Conservation (phyloP, 2,113 vertebrate genomes). For the Lathamus discolor region DNA sequence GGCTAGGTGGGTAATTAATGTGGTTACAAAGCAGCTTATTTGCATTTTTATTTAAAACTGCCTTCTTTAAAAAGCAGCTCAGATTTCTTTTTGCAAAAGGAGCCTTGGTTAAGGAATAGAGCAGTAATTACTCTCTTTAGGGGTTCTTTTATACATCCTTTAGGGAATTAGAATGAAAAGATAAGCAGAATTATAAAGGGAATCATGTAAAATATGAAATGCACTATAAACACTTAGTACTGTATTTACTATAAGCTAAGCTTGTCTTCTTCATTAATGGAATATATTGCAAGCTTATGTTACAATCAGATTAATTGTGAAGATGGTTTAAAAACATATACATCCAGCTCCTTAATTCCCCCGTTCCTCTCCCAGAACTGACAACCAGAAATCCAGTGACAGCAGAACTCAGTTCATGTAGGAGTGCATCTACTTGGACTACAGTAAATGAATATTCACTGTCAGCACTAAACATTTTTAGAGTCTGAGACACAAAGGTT, state of each 20-base stretch:
- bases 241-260: slow-evolving; percentile 80
- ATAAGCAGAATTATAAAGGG: slow-evolving; percentile 99
- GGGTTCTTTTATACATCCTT: slow-evolving; percentile 91
- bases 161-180: slow-evolving; percentile 89
- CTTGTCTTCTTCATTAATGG: slow-evolving; percentile 77
- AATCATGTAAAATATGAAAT: slow-evolving; percentile 93
- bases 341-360: slow-evolving; percentile 39
- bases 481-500: neutral
- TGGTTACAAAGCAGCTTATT: slow-evolving; percentile 98
- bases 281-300: slow-evolving; percentile 74
- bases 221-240: slow-evolving; percentile 84
- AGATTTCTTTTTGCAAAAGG: slow-evolving; percentile 83
- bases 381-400: neutral
- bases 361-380: neutral
- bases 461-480: neutral
- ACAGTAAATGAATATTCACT: neutral
- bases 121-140: slow-evolving; percentile 88
- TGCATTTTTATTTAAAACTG: slow-evolving; percentile 95
- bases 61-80: slow-evolving; percentile 88
- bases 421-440: neutral
- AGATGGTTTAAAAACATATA: neutral
- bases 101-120: slow-evolving; percentile 88
- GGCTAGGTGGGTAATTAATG: slow-evolving; percentile 97
- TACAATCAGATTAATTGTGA: slow-evolving; percentile 70
- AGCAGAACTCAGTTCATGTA: neutral